Conservation (phyloP, 2,113 vertebrate species). For the Rhizomys pruinosus region DNA sequence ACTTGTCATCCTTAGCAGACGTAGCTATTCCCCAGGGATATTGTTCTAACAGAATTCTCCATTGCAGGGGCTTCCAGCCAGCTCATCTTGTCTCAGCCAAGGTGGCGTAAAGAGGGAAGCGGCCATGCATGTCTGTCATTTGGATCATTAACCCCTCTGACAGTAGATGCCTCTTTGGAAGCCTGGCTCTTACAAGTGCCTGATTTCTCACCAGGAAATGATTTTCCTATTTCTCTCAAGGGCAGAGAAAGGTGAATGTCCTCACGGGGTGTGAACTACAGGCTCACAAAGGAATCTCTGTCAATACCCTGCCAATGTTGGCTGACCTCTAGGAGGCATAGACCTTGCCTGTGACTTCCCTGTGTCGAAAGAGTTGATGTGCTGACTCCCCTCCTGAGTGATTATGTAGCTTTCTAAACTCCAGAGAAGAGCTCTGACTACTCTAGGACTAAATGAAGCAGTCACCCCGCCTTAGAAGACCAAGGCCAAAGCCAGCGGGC, state of each 20-base stretch:
- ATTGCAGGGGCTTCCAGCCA: constrained; percentile 73
- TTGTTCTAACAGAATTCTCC: constrained; percentile 82
- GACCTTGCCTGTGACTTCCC: background rate
- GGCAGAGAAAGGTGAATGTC: constrained; percentile 60
- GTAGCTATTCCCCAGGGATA: constrained; percentile 79
- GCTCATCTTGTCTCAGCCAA: constrained; percentile 81
- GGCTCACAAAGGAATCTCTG: constrained; percentile 60
- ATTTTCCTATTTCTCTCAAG: constrained; percentile 75
- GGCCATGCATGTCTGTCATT: constrained; percentile 78
- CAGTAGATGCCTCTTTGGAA: constrained; percentile 70
- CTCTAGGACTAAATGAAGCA: background rate
- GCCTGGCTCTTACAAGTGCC: constrained; percentile 67
- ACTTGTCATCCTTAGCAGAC: constrained; percentile 79
- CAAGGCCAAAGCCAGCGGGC: background rate
- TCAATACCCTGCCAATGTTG: constrained; percentile 35
- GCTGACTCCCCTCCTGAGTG: background rate
- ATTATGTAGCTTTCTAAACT: background rate
- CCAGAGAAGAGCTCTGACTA: background rate
- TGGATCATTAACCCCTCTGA: constrained; percentile 80
- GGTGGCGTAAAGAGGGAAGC: constrained; percentile 76
- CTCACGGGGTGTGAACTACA: constrained; percentile 49
- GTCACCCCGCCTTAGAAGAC: constrained; percentile 2
- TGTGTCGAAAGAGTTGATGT: background rate
- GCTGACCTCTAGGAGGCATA: background rate
- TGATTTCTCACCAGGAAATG: constrained; percentile 79